Percentiles rank a stretch among this genome's conserved stretches.
These are phyloP conservation scores for Pongo abelii DNA, from an alignment of 2,113 vertebrate genomes.

Conservation along the genomic window DNA sequence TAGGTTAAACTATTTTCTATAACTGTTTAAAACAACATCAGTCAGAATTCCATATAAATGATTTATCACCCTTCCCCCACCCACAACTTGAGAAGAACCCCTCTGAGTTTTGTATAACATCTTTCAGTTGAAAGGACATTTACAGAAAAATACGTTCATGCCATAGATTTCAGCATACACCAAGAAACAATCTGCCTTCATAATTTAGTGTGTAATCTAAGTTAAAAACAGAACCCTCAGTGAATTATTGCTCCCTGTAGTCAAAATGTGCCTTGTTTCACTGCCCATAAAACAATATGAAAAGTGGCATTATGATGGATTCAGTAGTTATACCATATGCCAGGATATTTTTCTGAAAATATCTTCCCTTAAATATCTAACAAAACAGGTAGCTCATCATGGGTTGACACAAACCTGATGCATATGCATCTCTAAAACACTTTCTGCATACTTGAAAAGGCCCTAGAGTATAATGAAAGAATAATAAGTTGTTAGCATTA, in stretches of 20 bases:
- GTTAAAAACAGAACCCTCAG: conserved; percentile 56
- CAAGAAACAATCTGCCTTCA: conserved; percentile 71
- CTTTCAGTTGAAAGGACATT: conserved; percentile 68
- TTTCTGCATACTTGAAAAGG: background rate
- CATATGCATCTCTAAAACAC: background rate
- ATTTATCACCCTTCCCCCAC: background rate
- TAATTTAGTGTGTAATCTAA: conserved; percentile 67
- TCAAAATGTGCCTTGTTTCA: conserved; percentile 64
- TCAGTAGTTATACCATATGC: conserved; percentile 68
- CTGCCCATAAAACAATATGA: conserved; percentile 72
- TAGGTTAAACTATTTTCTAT: conserved; percentile 47
- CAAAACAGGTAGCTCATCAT: conserved; percentile 43
- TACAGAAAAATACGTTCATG: conserved; percentile 60
- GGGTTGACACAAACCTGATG: background rate
- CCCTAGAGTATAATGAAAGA: background rate
- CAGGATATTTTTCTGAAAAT: conserved; percentile 58
- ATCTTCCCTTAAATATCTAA: conserved; percentile 51
- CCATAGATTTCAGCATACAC: conserved; percentile 67
- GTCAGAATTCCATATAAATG: conserved; percentile 38
- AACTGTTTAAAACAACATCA: conserved; percentile 37
- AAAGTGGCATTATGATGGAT: conserved; percentile 69
- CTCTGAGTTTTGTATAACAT: conserved; percentile 45
- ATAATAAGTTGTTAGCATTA: conserved; percentile 30
- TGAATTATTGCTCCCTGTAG: conserved; percentile 69
- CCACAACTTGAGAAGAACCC: background rate